Conservation (phyloP, 2,888 invertebrate species). For the Chesias legatella region DNA sequence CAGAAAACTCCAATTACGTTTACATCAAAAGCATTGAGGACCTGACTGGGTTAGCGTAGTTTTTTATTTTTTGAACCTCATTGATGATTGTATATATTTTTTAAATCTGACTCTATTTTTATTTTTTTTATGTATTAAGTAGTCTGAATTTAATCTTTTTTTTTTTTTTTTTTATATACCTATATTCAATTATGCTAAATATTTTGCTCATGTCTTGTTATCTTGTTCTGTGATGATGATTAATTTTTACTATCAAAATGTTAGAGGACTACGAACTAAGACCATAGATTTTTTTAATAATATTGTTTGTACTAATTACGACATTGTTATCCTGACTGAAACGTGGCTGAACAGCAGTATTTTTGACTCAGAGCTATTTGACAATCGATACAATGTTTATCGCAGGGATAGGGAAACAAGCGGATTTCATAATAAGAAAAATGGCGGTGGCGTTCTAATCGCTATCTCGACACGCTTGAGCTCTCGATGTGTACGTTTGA, state of each 20-base stretch:
- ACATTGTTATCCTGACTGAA: constrained; percentile 19
- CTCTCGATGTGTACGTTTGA: constrained; percentile 1
- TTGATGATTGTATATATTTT: background rate
- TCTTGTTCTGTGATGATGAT: background rate
- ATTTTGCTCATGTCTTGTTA: background rate
- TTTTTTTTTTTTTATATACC: background rate
- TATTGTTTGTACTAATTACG: constrained; percentile 19
- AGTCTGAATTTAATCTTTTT: background rate
- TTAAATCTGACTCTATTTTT: background rate
- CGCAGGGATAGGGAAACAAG: constrained; percentile 20
- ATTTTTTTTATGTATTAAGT: no score
- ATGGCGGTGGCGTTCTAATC: constrained; percentile 11
- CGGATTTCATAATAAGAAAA: background rate
- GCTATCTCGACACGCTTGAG: constrained; percentile 6
- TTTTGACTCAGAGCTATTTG: constrained; percentile 20
- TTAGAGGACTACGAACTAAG: constrained; percentile 24
- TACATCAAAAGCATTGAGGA: background rate
- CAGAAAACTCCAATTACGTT: constrained; percentile 3
- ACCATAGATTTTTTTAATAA: constrained; percentile 18
- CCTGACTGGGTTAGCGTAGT: no score
- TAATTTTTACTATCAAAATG: constrained; percentile 23
- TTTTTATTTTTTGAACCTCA: no score
- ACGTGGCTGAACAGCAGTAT: constrained; percentile 20
- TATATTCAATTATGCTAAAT: background rate
- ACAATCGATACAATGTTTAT: constrained; percentile 22